These are phyloP conservation scores for Odontomyia ornata DNA, from an alignment of 2,888 invertebrate genomes.

Conservation along the genomic window DNA sequence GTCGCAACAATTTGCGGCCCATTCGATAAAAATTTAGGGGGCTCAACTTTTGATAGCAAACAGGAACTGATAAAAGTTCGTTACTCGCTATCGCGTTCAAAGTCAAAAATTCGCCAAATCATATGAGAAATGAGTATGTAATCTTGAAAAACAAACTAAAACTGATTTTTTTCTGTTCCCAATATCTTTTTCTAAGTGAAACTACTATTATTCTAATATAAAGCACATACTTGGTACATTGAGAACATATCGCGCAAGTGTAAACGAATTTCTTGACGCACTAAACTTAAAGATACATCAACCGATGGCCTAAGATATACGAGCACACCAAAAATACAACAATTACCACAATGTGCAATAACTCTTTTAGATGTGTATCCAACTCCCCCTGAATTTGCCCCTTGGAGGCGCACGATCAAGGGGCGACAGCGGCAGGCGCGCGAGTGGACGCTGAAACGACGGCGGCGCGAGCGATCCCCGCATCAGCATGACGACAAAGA, in stretches of 20 bases:
- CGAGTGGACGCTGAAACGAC: neutral
- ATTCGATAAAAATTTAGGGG: slow-evolving; percentile 18
- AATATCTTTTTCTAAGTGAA: too few relatives aligned
- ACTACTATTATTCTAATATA: neutral
- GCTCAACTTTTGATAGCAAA: slow-evolving; percentile 8
- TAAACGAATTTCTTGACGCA: slow-evolving; percentile 16
- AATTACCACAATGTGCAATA: slow-evolving; percentile 18
- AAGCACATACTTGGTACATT: neutral
- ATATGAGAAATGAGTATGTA: neutral
- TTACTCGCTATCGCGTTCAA: neutral
- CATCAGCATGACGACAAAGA: slow-evolving; percentile 3
- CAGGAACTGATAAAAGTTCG: neutral
- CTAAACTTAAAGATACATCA: neutral
- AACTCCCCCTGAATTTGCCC: neutral
- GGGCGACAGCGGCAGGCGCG: neutral
- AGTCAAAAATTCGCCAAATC: slow-evolving; percentile 1
- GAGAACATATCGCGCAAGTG: slow-evolving; percentile 3
- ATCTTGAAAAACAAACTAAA: neutral
- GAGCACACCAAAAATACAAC: slow-evolving; percentile 3
- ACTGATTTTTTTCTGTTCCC: too few relatives aligned
- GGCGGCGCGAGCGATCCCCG: neutral
- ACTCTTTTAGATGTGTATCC: slow-evolving; percentile 9
- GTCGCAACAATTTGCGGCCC: neutral
- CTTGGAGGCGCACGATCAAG: neutral
- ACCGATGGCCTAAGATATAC: neutral